Percentiles rank a stretch among this genome's conserved stretches.
Conservation (phyloP, 2,888 invertebrate species). For the Leptinotarsa peninsularis region DNA sequence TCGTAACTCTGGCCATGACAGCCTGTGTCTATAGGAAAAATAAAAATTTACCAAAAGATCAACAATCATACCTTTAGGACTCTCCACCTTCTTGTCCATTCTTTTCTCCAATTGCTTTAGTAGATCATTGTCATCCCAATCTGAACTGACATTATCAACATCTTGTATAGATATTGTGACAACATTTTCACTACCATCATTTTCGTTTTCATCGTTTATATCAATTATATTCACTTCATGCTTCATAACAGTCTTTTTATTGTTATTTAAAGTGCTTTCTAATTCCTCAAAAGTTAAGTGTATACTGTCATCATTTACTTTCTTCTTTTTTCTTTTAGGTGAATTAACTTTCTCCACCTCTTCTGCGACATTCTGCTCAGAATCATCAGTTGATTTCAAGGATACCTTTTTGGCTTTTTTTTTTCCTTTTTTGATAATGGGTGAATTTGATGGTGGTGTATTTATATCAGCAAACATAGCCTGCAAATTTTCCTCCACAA, state of each 20-base stretch:
- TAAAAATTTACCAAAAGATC: no score
- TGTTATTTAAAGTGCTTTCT: slow-evolving; percentile 20
- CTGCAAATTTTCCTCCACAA: slow-evolving; percentile 22
- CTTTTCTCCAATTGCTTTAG: slow-evolving; percentile 44
- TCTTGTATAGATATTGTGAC: slow-evolving; percentile 39
- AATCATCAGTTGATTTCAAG: neutral
- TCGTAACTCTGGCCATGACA: no score
- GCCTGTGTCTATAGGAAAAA: no score
- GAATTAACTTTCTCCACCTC: neutral
- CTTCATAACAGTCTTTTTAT: slow-evolving; percentile 26
- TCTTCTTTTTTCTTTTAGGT: slow-evolving; percentile 21
- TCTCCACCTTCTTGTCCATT: slow-evolving; percentile 38
- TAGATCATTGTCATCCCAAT: slow-evolving; percentile 47
- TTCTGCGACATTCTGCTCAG: neutral
- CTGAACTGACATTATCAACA: slow-evolving; percentile 41
- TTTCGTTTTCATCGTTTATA: slow-evolving; percentile 32
- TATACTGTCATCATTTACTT: neutral
- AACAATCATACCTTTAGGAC: slow-evolving; percentile 7
- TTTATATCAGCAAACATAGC: slow-evolving; percentile 12
- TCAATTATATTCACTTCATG: slow-evolving; percentile 40
- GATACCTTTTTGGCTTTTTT: slow-evolving; percentile 9
- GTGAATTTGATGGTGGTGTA: neutral
- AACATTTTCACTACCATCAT: slow-evolving; percentile 39
- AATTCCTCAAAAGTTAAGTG: slow-evolving; percentile 14
- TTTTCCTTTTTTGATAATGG: neutral